A percentile compares a stretch with the other conserved stretches of the same genome.
Evolutionary conservation across 1,140 invertebrate species (phyloP).

Genomic region (Megalonaias nervosa): DNA sequence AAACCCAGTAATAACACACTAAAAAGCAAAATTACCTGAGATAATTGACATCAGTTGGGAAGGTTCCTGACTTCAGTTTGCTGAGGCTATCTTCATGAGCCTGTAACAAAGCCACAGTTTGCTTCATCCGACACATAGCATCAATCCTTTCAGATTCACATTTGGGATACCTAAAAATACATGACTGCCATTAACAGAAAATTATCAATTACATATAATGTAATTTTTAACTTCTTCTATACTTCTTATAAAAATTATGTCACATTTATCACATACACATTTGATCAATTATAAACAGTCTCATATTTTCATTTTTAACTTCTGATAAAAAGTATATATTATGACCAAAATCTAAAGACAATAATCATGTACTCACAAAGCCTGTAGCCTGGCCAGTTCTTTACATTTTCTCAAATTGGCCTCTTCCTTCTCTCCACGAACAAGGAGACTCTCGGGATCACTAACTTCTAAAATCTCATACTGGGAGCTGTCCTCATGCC

Average conservation of each 20-base stretch:
- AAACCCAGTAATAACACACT: too few relatives aligned
- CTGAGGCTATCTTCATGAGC: slow-evolving; percentile 45
- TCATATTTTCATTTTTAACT: too few relatives aligned
- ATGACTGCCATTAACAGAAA: too few relatives aligned
- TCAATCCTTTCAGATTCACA: slow-evolving; percentile 57
- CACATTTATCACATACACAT: too few relatives aligned
- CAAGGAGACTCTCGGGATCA: slow-evolving; percentile 56
- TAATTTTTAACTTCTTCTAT: too few relatives aligned
- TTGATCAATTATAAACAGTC: too few relatives aligned
- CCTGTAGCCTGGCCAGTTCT: slow-evolving; percentile 61
- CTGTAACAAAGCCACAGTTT: slow-evolving; percentile 38
- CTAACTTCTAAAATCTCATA: slow-evolving; percentile 65
- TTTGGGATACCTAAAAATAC: slow-evolving; percentile 53
- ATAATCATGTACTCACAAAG: slow-evolving; percentile 45
- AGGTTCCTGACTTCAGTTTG: slow-evolving; percentile 47
- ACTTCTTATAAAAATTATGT: too few relatives aligned
- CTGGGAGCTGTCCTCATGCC: slow-evolving; percentile 51
- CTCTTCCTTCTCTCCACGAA: slow-evolving; percentile 49
- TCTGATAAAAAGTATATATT: too few relatives aligned
- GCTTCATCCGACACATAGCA: slow-evolving; percentile 46
- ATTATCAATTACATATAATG: too few relatives aligned
- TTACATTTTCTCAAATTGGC: slow-evolving; percentile 59
- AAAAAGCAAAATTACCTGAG: slow-evolving; percentile 28
- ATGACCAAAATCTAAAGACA: too few relatives aligned
- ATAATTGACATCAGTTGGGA: slow-evolving; percentile 43